These are phyloP conservation scores for Cephus rjabovi DNA, from an alignment of 2,888 invertebrate genomes.

Conservation along the genomic window DNA sequence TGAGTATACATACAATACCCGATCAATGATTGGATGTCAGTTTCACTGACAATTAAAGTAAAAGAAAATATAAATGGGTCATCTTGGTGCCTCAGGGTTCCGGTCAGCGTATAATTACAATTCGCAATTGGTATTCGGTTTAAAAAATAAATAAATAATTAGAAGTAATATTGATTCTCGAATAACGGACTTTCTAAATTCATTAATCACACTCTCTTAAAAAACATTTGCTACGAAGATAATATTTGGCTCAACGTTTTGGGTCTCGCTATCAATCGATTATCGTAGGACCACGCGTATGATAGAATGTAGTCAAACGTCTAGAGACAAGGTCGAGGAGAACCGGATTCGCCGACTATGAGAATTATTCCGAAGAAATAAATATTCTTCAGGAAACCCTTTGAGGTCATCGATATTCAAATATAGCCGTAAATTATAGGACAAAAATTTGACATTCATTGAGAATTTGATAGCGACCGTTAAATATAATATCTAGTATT, in stretches of 20 bases:
- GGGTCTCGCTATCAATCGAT: not conserved
- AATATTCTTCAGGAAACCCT: not conserved
- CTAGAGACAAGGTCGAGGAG: not conserved
- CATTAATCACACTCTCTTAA: not conserved
- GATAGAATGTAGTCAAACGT: not conserved
- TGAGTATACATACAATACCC: not conserved
- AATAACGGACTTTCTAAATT: not conserved
- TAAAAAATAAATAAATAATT: not conserved
- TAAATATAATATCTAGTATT: no score
- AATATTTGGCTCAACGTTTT: not conserved
- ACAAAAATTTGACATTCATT: not conserved
- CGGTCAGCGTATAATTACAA: not conserved
- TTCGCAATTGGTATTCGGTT: not conserved
- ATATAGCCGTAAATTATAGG: not conserved
- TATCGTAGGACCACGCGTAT: not conserved
- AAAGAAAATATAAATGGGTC: not conserved
- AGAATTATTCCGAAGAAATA: not conserved
- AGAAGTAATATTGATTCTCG: not conserved
- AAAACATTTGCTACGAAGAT: not conserved
- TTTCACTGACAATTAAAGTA: not conserved
- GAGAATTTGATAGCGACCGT: not conserved
- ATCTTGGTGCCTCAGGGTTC: not conserved
- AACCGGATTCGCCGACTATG: not conserved
- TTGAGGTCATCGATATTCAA: not conserved
- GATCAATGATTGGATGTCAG: not conserved